Base-by-base conservation (phyloP, 2,888 invertebrate species). In the Parnassius orleans region DNA sequence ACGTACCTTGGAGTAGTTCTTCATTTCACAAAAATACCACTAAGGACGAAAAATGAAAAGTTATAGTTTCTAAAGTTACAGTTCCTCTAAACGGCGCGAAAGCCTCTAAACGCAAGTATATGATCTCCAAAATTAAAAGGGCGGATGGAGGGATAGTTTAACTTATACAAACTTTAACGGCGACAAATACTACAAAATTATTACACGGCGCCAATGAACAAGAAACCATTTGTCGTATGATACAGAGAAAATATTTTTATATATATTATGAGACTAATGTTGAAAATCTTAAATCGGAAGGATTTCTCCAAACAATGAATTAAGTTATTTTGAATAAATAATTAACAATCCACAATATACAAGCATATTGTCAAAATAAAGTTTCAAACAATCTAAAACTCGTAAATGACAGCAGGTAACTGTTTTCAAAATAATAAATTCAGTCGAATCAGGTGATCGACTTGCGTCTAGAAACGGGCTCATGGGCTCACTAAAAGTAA, bases 401-500 rank as follows among this genome's bases (percentile, higher is more conserved):
- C n/a, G 12, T 12, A 46, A 46, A n/a, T 46, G 12, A 12, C 11
- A 46, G 10, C 5, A 10, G 46, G 46, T 12, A 12, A 46, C 3
- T 3, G 46, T 46, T 46, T 46, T 46, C 12, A 46, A 14, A 52
- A 2, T 14, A 44, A n/a, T 47, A 14, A 9, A 10, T 11, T 54
- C 42, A 19, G 5, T 15, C n/a, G 33, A 42, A 48, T 46, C 12
- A 10, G 42, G 10, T n/a, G 42, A 50, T 19, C 14, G 19, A 14
- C 33, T 44, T 53, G 53, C 46, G 57, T 58, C 62, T 58, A 54
- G 62, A n/a, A n/a, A 54, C 48, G 48, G 33, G 33, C 62, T 50
- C 14, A 50, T 53, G 24, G 48, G 53, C 57, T 57, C 48, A 62
- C 57, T 62, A n/a, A n/a, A n/a, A n/a, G n/a, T n/a, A 58, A 58